phyloP scores from a whole-genome alignment of 2,113 vertebrate species.

The Noturus placidus region DNA sequence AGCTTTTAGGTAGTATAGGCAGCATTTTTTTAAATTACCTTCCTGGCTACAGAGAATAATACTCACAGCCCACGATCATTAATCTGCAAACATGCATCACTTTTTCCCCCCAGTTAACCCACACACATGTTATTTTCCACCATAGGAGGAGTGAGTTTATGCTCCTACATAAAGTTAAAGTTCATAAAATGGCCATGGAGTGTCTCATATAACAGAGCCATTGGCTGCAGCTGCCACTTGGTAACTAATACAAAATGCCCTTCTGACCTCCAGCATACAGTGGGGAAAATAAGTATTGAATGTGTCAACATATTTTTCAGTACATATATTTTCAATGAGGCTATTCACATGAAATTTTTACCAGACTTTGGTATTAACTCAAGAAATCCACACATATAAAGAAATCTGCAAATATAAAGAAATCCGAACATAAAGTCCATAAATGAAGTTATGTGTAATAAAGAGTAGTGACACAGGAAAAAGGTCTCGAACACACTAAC shows the following conservation, averaged over 20 bases:
- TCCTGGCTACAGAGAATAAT: background rate
- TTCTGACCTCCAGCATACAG: conserved; percentile 33
- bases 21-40: background rate
- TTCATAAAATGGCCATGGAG: conserved; percentile 42
- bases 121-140: background rate
- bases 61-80: background rate
- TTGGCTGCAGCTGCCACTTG: conserved; percentile 50
- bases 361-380: too few relatives aligned
- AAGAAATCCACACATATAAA: too few relatives aligned
- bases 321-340: too few relatives aligned
- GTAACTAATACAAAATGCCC: conserved; percentile 45
- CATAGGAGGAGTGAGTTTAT: conserved; percentile 15
- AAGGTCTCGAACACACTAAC: too few relatives aligned
- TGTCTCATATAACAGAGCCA: conserved; percentile 47
- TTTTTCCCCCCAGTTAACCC: background rate
- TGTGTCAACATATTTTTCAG: too few relatives aligned
- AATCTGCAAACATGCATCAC: background rate
- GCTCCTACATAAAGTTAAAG: conserved; percentile 39
- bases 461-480: too few relatives aligned
- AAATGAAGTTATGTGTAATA: too few relatives aligned
- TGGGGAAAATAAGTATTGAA: too few relatives aligned
- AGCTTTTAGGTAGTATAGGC: background rate
- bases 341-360: too few relatives aligned
- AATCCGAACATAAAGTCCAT: too few relatives aligned
- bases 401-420: too few relatives aligned